Evolutionary conservation across 2,113 vertebrate species (phyloP).

Genomic region (Gobio gobio): DNA sequence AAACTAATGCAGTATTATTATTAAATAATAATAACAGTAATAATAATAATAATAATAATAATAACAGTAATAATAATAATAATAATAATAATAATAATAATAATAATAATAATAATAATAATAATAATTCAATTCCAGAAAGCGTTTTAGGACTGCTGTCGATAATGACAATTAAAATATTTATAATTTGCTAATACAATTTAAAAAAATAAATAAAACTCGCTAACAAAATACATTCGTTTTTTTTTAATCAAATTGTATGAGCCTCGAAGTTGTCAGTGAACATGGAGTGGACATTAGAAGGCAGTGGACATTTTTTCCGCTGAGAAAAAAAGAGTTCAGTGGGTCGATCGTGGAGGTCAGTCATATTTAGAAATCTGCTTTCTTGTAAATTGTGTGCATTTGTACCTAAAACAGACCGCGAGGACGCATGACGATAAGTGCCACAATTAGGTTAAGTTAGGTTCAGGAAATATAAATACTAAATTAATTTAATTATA

Average conservation of each 20-base stretch:
- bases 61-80: background rate
- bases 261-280: background rate
- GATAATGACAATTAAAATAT: background rate
- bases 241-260: background rate
- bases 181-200: background rate
- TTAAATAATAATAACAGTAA: background rate
- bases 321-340: background rate
- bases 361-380: slow-evolving; percentile 11
- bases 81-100: too few relatives aligned
- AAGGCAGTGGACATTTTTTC: too few relatives aligned
- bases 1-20: background rate
- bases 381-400: background rate
- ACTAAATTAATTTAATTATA: background rate
- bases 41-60: background rate
- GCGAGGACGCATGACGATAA: background rate
- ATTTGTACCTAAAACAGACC: background rate
- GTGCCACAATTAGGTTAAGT: background rate
- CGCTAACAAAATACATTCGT: background rate
- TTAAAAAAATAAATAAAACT: background rate
- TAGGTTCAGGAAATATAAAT: background rate
- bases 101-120: background rate
- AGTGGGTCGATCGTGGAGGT: slow-evolving; percentile 25
- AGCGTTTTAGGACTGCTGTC: background rate
- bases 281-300: background rate
- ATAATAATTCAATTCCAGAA: background rate